phyloP scores from a whole-genome alignment of 2,797 vertebrate genomes.

The Phataginus tricuspis region DNA sequence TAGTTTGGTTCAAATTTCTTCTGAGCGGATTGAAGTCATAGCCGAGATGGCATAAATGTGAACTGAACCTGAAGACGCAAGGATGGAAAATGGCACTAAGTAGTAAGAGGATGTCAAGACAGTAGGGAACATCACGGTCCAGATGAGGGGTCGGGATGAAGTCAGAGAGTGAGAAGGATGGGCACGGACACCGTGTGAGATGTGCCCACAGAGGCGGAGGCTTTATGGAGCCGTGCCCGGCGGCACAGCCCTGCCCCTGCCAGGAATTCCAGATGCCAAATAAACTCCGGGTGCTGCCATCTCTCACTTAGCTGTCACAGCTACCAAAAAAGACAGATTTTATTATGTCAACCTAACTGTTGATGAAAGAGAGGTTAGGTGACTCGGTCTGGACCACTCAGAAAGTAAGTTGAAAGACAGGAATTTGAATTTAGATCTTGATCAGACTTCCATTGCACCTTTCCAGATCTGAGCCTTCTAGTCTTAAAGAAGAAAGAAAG shows the following conservation, averaged over 20 bases:
- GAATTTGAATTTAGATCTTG: constrained; percentile 7
- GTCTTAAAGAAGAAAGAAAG: background rate
- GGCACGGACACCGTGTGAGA: background rate
- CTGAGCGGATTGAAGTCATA: background rate
- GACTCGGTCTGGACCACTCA: background rate
- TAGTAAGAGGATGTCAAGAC: background rate
- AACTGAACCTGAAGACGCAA: background rate
- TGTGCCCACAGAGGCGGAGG: background rate
- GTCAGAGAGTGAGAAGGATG: no score
- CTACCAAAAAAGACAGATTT: background rate
- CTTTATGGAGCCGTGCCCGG: background rate
- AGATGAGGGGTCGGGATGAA: background rate
- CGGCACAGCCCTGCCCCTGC: background rate
- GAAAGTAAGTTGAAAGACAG: background rate
- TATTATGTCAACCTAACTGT: background rate
- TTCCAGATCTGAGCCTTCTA: constrained; percentile 2
- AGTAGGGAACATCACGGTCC: no score
- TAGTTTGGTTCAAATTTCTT: background rate
- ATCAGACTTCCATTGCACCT: background rate
- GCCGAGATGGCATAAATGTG: background rate
- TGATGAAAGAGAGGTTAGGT: background rate
- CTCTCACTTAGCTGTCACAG: background rate
- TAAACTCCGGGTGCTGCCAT: background rate
- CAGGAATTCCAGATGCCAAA: rapidly evolving
- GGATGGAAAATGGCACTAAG: background rate